These are phyloP conservation scores for Bergia sp. DNA, from an alignment of 92 coral and sea anemone species.

Conservation along the genomic window DNA sequence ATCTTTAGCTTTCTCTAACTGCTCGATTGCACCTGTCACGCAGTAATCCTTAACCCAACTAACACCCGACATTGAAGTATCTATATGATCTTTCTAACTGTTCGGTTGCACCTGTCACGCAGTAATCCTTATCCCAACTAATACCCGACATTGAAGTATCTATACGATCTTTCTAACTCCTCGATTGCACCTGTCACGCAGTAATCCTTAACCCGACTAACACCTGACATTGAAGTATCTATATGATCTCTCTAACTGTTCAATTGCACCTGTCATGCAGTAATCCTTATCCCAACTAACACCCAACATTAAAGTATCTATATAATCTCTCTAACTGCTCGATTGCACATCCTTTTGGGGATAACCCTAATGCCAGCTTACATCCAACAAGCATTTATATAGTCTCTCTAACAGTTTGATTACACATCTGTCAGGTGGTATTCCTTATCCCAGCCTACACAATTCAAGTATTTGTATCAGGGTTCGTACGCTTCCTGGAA, in stretches of 20 bases:
- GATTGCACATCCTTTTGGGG: slow-evolving; percentile 56
- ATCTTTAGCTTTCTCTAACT: too few relatives aligned
- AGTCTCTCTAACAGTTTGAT: not conserved
- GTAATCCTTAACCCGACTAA: too few relatives aligned
- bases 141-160: slow-evolving; percentile 17
- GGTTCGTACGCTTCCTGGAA: too few relatives aligned
- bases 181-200: too few relatives aligned
- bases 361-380: slow-evolving; percentile 85
- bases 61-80: not conserved
- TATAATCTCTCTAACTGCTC: not conserved
- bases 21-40: too few relatives aligned
- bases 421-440: slow-evolving; percentile 70
- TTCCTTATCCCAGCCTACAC: slow-evolving; percentile 83
- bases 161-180: too few relatives aligned
- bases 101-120: slow-evolving; percentile 30
- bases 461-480: too few relatives aligned
- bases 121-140: slow-evolving; percentile 10
- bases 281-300: slow-evolving; percentile 30
- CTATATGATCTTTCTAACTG: not conserved
- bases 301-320: not conserved
- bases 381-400: slow-evolving; percentile 46
- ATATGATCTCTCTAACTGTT: not conserved
- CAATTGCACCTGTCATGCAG: slow-evolving; percentile 28
- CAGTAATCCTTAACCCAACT: too few relatives aligned
- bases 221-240: not conserved